Base-by-base conservation (phyloP, 1,140 invertebrate species). In the Oedothorax gibbosus region DNA sequence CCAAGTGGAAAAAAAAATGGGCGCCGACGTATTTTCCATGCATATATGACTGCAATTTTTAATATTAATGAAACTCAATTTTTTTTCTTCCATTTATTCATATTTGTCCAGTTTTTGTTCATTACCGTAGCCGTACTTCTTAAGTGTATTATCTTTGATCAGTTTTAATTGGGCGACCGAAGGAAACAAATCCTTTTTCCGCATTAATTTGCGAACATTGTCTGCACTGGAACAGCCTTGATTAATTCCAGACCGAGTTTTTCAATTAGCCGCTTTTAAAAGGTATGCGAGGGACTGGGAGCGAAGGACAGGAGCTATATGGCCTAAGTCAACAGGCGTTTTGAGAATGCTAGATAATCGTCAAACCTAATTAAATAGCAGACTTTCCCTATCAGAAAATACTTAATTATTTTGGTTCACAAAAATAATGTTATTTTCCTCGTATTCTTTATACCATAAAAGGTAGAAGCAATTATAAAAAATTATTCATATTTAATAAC, bases 71-170 rank as follows among this genome's bases (percentile, higher is more conserved):
- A 84, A 84, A 84, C 21, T 20, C 20, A 11, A 9, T 82, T 64
- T 21, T 71, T 81, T 77, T 72, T 71, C n/a, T 82, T 56, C 69
- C 35, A 50, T 57, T 82, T 82, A 82, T 82, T 82, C 80, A 82
- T 82, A 73, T 66, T 68, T 73, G 80, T 7, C 62, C 20, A 68
- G 60, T 76, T 84, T 84, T 84, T 84, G 71, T 84, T 84, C 81
- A 84, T 84, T 84, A 84, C 71, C 51, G 64, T 75, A 71, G 81
- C 80, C 51, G 60, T 76, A 76, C 21, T 5, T 84, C 71, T 72
- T 84, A 84, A 84, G 81, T 84, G 81, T 72, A 84, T 84, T 84
- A 84, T 84, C 81, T 75, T 76, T 84, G 81, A 84, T 84, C 81
- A 84, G 81, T 84, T 84, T 84, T 75, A 84, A 84, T 84, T 84